A percentile compares a stretch with the other conserved stretches of the same genome.
Conservation (phyloP, 2,797 vertebrate species). For the Chelon auratus region DNA sequence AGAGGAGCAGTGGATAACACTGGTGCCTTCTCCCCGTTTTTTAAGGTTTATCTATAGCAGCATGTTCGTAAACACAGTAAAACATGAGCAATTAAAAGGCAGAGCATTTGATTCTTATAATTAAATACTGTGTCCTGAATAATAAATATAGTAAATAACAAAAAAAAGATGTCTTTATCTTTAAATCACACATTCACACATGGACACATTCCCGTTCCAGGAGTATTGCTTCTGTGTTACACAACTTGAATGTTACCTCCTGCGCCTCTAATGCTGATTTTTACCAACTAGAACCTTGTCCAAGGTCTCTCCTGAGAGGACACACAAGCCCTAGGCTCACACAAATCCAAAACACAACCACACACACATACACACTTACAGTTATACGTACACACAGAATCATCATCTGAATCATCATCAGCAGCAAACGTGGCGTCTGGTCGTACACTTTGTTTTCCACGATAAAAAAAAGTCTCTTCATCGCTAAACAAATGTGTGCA, state of each 20-base stretch:
- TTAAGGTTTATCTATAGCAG: too few species aligned
- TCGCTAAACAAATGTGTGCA: conserved; percentile 59
- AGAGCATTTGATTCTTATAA: too few species aligned
- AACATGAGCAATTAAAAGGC: too few species aligned
- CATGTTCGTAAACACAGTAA: too few species aligned
- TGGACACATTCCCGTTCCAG: background rate
- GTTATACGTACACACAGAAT: conserved; percentile 3
- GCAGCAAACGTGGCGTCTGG: conserved; percentile 4
- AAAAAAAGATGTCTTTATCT: background rate
- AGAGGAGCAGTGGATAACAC: too few species aligned
- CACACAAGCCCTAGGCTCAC: conserved; percentile 11
- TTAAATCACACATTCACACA: too few species aligned
- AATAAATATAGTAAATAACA: background rate
- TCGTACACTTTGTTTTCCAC: conserved; percentile 30
- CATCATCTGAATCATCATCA: conserved; percentile 10
- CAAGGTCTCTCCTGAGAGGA: conserved; percentile 38
- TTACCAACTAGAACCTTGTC: conserved; percentile 37
- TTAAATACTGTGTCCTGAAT: too few species aligned
- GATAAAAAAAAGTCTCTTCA: conserved; percentile 41
- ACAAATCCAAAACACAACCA: background rate
- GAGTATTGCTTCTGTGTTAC: conserved; percentile 29
- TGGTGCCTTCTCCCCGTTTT: too few species aligned
- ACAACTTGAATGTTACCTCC: conserved; percentile 33
- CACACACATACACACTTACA: conserved; percentile 16
- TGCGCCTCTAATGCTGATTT: conserved; percentile 44